phyloP scores from a whole-genome alignment of 2,113 vertebrate genomes.

The Nanorana parkeri region DNA sequence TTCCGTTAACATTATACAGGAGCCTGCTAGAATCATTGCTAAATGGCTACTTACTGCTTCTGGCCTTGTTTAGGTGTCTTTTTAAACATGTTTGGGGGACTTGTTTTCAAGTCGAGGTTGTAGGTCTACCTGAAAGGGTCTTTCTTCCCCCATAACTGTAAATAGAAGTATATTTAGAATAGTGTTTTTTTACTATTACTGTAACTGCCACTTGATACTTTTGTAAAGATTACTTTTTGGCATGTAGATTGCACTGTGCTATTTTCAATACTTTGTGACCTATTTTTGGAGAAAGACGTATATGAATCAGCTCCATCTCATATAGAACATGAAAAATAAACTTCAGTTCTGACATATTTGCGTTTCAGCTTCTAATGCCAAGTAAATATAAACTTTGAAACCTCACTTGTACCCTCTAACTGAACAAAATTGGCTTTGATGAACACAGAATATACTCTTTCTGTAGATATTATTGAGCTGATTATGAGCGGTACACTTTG shows the following conservation, averaged over 20 bases:
- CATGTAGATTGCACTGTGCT: constrained; percentile 19
- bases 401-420: not conserved
- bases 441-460: no score
- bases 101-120: no score
- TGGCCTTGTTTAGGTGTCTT: no score
- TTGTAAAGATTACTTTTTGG: constrained; percentile 50
- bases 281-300: constrained; percentile 27
- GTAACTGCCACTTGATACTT: constrained; percentile 30
- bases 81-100: no score
- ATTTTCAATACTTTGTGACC: constrained; percentile 44
- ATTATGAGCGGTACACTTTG: no score
- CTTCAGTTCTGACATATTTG: not conserved
- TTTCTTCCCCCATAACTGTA: no score
- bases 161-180: not conserved
- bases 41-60: no score
- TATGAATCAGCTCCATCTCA: constrained; percentile 23
- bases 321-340: not conserved
- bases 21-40: no score
- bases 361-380: constrained; percentile 26
- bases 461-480: no score
- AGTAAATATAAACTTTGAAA: not conserved
- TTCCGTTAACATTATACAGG: no score
- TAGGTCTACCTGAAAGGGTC: no score
- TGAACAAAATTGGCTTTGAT: not conserved
- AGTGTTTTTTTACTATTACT: constrained; percentile 40